A percentile compares a stretch with the other conserved stretches of the same genome.
phyloP scores from a whole-genome alignment of 2,888 invertebrate species.

The Eristalis arbustorum region DNA sequence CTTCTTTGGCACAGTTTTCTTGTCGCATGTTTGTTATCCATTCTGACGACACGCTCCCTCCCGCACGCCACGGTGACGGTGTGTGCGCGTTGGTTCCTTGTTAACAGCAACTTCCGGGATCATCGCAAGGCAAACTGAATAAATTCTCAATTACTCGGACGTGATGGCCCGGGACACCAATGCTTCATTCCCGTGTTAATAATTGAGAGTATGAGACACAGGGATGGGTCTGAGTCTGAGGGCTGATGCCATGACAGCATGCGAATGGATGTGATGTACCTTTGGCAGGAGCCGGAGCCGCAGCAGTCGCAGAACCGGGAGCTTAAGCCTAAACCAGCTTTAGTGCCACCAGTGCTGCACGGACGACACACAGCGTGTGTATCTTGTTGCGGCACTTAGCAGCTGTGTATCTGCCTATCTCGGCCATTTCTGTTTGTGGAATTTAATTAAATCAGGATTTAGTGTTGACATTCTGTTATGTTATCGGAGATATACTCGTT shows the following conservation, averaged over 20 bases:
- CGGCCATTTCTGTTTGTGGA: constrained; percentile 43
- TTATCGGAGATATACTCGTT: constrained; percentile 46
- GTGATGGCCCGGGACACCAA: constrained; percentile 35
- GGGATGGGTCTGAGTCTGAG: not conserved
- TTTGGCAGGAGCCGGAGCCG: not conserved
- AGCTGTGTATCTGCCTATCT: constrained; percentile 30
- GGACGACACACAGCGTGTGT: not conserved
- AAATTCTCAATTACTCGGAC: constrained; percentile 60
- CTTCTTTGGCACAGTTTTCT: constrained; percentile 38
- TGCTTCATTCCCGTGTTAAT: constrained; percentile 42
- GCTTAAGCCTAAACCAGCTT: constrained; percentile 46
- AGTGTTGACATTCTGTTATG: constrained; percentile 61
- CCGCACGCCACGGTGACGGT: not conserved
- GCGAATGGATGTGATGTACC: not conserved
- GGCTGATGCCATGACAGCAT: not conserved
- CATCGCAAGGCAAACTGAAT: constrained; percentile 43
- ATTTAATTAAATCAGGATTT: constrained; percentile 69
- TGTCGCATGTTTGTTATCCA: constrained; percentile 28
- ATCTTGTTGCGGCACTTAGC: constrained; percentile 32
- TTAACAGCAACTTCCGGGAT: constrained; percentile 52
- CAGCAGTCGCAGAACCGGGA: not conserved
- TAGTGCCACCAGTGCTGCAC: not conserved
- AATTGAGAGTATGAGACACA: constrained; percentile 30
- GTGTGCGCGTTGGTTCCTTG: constrained; percentile 23
- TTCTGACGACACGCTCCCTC: not conserved